A percentile compares a stretch with the other conserved stretches of the same genome.
Evolutionary conservation across 2,888 invertebrate species (phyloP).

Genomic region (Mesopsocus fuscifrons): DNA sequence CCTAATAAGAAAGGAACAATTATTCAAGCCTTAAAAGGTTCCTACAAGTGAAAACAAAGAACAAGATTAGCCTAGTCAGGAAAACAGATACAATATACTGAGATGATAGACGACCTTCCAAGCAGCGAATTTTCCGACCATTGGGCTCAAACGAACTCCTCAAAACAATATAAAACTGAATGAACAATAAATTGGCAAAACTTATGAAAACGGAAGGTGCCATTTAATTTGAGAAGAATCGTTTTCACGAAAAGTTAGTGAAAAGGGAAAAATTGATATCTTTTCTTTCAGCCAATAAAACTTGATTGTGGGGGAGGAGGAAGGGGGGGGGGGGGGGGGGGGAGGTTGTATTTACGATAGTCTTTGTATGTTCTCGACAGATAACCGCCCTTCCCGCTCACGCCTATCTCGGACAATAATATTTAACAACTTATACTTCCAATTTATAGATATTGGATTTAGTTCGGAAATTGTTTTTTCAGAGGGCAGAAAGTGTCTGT

Average conservation of each 20-base stretch:
- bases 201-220: background rate
- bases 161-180: too few relatives aligned
- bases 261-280: constrained; percentile 8
- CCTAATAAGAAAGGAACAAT: too few relatives aligned
- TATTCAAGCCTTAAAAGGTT: too few relatives aligned
- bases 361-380: background rate
- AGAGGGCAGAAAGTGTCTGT: too few relatives aligned
- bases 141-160: too few relatives aligned
- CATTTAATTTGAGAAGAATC: background rate
- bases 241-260: background rate
- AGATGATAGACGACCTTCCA: too few relatives aligned
- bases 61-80: too few relatives aligned
- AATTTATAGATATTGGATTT: constrained; percentile 9
- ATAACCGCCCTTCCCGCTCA: background rate
- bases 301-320: constrained; percentile 15
- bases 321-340: too few relatives aligned
- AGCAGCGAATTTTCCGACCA: too few relatives aligned
- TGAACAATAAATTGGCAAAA: background rate
- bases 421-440: constrained; percentile 7
- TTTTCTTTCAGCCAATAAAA: constrained; percentile 17
- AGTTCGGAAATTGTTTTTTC: background rate
- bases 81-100: too few relatives aligned
- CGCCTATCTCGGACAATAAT: constrained; percentile 8
- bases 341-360: background rate
- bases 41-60: too few relatives aligned